These are phyloP conservation scores for Grapholita molesta DNA, from an alignment of 1,140 invertebrate species.

Conservation along the genomic window DNA sequence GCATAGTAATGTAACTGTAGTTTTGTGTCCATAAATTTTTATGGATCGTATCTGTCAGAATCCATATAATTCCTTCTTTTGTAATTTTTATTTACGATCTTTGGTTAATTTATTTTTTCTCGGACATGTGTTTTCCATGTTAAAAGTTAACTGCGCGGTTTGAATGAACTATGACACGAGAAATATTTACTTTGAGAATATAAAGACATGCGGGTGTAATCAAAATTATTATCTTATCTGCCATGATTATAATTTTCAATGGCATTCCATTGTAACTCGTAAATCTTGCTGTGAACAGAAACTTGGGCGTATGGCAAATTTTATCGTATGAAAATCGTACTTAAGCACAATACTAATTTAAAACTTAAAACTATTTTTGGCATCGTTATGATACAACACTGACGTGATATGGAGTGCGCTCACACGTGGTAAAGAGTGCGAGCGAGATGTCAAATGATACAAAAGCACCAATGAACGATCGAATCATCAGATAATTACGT, in stretches of 20 bases:
- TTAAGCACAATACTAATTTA: too few species aligned
- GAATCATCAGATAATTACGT: too few species aligned
- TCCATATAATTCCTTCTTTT: slow-evolving; percentile 2
- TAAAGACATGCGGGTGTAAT: not conserved
- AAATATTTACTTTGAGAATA: not conserved
- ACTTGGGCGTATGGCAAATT: not conserved
- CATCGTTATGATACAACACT: too few species aligned
- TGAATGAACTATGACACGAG: not conserved
- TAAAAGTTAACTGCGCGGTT: not conserved
- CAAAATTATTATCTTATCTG: not conserved
- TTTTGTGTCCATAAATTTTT: slow-evolving; percentile 6
- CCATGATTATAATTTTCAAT: not conserved
- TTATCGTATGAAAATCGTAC: too few species aligned
- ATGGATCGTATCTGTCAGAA: not conserved
- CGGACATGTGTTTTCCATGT: not conserved
- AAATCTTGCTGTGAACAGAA: not conserved
- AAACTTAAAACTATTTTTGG: too few species aligned
- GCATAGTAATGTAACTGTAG: slow-evolving; percentile 1
- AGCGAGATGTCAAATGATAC: too few species aligned
- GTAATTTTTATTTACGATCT: not conserved
- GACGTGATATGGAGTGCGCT: too few species aligned
- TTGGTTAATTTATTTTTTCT: slow-evolving; percentile 15
- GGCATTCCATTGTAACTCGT: not conserved
- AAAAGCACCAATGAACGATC: too few species aligned
- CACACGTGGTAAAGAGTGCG: too few species aligned